A percentile compares a stretch with the other conserved stretches of the same genome.
phyloP scores from a whole-genome alignment of 2,113 vertebrate species.

The Arothron firmamentum region DNA sequence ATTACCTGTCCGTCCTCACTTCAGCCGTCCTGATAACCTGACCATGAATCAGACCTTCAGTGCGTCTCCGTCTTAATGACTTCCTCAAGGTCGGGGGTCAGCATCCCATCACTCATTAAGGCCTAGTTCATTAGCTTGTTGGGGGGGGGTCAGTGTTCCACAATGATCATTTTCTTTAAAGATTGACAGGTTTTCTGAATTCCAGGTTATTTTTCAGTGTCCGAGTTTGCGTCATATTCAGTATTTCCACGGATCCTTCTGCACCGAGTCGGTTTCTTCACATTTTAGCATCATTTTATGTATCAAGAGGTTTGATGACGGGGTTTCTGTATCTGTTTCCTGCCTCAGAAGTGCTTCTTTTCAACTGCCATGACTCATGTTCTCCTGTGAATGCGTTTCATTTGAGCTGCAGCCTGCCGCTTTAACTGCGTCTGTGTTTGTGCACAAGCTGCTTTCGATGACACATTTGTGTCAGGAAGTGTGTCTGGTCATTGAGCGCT shows the following conservation, averaged over 20 bases:
- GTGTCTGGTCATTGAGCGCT: conserved; percentile 42
- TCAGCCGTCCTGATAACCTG: conserved; percentile 50
- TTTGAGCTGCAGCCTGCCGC: conserved; percentile 25
- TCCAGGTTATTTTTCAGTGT: conserved; percentile 3
- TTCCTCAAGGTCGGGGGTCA: conserved; percentile 77
- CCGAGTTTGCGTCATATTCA: neutral
- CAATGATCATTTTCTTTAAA: conserved; percentile 37
- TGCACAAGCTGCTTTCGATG: conserved; percentile 42
- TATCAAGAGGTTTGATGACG: too few relatives aligned
- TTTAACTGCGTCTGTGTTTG: conserved; percentile 2
- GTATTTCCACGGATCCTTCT: neutral
- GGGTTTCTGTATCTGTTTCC: conserved; percentile 3
- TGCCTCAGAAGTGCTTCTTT: conserved; percentile 7
- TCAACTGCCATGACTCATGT: conserved; percentile 6
- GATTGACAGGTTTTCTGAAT: neutral
- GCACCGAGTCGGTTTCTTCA: too few relatives aligned
- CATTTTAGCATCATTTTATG: neutral
- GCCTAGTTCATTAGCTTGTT: conserved; percentile 33
- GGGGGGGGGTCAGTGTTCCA: conserved; percentile 34
- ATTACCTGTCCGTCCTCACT: conserved; percentile 62
- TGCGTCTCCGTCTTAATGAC: conserved; percentile 69
- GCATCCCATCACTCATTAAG: conserved; percentile 60
- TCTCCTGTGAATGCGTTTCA: conserved; percentile 22
- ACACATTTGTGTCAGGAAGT: conserved; percentile 75
- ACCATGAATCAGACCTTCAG: conserved; percentile 65